These are phyloP conservation scores for Semnornis frantzii DNA, from an alignment of 2,113 vertebrate genomes.

Conservation along the genomic window DNA sequence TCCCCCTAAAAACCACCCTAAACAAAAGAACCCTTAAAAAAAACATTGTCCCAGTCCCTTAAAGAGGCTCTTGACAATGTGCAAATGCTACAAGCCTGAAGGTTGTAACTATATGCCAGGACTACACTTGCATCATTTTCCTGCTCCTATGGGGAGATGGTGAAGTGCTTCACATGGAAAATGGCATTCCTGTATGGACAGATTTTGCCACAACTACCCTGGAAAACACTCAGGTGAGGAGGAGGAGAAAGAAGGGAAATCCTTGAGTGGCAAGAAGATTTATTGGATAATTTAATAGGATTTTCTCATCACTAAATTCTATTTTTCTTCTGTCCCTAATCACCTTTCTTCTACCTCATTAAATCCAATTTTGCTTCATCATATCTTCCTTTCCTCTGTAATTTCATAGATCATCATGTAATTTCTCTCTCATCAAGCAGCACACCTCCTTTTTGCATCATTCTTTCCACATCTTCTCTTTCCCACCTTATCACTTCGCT, in stretches of 20 bases:
- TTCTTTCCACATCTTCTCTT: neutral
- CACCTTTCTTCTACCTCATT: conserved; percentile 70
- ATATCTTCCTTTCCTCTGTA: conserved; percentile 42
- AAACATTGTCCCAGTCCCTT: neutral
- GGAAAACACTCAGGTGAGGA: neutral
- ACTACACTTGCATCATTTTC: neutral
- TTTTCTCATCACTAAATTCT: conserved; percentile 68
- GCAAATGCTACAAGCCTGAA: neutral
- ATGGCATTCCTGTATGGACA: neutral
- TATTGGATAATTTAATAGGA: conserved; percentile 59
- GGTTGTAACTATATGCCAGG: neutral
- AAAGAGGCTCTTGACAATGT: neutral
- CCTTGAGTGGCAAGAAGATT: conserved; percentile 31
- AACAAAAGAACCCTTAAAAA: neutral
- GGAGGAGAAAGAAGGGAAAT: conserved; percentile 16
- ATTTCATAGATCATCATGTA: conserved; percentile 57
- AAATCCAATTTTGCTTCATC: conserved; percentile 57
- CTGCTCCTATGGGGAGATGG: neutral
- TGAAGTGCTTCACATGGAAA: neutral
- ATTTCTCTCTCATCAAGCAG: conserved; percentile 19
- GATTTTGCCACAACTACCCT: neutral
- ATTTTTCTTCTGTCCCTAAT: conserved; percentile 63
- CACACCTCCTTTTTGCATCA: neutral
- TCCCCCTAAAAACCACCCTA: neutral
- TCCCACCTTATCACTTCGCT: neutral